Conservation (phyloP, 37 sponge, comb jelly and placozoan genomes). For the Oscarella lobularis region DNA sequence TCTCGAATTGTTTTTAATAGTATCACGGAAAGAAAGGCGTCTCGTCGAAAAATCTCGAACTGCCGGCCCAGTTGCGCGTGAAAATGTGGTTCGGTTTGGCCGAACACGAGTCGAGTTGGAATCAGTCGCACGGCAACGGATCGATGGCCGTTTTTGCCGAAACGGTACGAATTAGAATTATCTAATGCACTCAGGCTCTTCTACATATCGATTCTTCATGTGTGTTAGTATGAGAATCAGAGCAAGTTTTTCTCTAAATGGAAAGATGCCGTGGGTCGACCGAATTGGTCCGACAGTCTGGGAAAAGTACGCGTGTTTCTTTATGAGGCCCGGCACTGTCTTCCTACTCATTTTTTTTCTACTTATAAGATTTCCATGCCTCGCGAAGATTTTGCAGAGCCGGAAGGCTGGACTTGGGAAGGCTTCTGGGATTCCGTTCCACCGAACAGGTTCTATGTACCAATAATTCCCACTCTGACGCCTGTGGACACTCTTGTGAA, state of each 20-base stretch:
- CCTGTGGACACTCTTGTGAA: too few relatives aligned
- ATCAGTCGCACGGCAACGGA: constrained; percentile 25
- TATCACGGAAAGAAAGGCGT: not conserved
- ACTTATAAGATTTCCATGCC: constrained; percentile 30
- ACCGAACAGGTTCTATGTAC: not conserved
- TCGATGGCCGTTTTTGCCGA: constrained; percentile 87
- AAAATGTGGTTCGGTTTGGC: constrained; percentile 88
- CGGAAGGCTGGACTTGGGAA: constrained; percentile 82
- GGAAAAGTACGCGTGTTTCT: too few relatives aligned
- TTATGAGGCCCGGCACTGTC: too few relatives aligned
- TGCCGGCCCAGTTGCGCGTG: constrained; percentile 59
- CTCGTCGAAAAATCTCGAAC: not conserved
- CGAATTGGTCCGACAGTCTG: constrained; percentile 60
- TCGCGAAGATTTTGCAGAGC: constrained; percentile 28
- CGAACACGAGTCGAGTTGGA: constrained; percentile 46
- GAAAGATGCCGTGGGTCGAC: constrained; percentile 42
- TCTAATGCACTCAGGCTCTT: too few relatives aligned
- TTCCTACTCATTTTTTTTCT: too few relatives aligned
- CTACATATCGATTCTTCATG: too few relatives aligned
- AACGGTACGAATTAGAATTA: too few relatives aligned
- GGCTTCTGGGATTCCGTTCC: constrained; percentile 49
- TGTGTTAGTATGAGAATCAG: constrained; percentile 62
- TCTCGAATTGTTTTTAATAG: not conserved
- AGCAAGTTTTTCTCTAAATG: constrained; percentile 52
- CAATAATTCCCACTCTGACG: too few relatives aligned